These are phyloP conservation scores for Neolamprologus toae DNA, from an alignment of 2,113 vertebrate genomes.

Conservation along the genomic window DNA sequence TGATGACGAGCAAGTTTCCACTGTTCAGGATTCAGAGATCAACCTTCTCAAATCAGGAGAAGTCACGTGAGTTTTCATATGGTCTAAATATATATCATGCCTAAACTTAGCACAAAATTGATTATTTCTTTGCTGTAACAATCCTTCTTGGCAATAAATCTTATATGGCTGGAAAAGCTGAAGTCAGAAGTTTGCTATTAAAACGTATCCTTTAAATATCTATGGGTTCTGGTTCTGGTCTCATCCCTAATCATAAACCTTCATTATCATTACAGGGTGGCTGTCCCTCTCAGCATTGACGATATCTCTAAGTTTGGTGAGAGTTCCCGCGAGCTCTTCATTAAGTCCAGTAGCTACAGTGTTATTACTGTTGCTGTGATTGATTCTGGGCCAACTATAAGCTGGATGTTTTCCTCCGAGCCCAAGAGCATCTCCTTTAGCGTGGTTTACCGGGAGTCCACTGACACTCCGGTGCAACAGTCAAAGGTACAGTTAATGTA, in stretches of 20 bases:
- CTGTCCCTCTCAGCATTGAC: slow-evolving; percentile 77
- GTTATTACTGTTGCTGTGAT: slow-evolving; percentile 74
- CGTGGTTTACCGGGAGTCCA: slow-evolving; percentile 79
- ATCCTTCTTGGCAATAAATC: not conserved
- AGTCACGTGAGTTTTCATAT: slow-evolving; percentile 77
- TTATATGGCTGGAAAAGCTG: not conserved
- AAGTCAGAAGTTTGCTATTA: not conserved
- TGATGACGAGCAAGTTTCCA: slow-evolving; percentile 73
- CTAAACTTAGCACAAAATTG: not conserved
- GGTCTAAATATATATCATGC: not conserved
- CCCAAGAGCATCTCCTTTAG: slow-evolving; percentile 94
- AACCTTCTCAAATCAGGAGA: slow-evolving; percentile 87
- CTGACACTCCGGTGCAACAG: slow-evolving; percentile 76
- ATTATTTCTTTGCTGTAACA: not conserved
- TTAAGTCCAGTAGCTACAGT: slow-evolving; percentile 89
- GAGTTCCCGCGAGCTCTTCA: slow-evolving; percentile 81
- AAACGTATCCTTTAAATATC: not conserved
- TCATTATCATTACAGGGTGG: slow-evolving; percentile 62
- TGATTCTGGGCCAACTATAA: slow-evolving; percentile 78
- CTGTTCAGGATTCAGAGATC: slow-evolving; percentile 87
- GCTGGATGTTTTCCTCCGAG: slow-evolving; percentile 95
- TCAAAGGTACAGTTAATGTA: slow-evolving; percentile 70
- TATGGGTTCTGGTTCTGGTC: not conserved
- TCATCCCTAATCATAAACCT: not conserved
- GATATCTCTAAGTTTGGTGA: slow-evolving; percentile 83